These are phyloP conservation scores for Plebejus argus DNA, from an alignment of 2,888 invertebrate species.

Conservation along the genomic window DNA sequence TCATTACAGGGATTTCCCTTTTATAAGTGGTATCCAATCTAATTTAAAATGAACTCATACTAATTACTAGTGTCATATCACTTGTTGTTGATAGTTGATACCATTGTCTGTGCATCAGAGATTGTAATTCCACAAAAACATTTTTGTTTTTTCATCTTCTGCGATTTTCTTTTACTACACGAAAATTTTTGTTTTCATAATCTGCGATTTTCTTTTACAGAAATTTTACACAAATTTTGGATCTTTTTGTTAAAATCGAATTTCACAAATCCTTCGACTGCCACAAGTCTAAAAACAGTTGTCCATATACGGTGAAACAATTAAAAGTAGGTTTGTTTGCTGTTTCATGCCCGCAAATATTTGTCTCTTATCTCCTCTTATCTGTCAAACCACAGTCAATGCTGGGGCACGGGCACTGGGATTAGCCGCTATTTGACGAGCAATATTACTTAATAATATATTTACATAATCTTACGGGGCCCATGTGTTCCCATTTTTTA, in stretches of 20 bases:
- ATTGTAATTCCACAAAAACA: too few relatives aligned
- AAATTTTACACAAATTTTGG: background rate
- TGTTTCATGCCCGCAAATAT: slow-evolving; percentile 76
- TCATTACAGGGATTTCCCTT: background rate
- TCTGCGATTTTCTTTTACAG: too few relatives aligned
- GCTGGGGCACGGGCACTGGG: slow-evolving; percentile 66
- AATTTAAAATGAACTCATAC: too few relatives aligned
- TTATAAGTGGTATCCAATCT: background rate
- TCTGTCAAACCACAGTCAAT: slow-evolving; percentile 80
- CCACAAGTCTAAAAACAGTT: background rate
- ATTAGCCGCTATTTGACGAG: slow-evolving; percentile 33
- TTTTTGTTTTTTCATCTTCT: too few relatives aligned
- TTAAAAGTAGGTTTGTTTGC: slow-evolving; percentile 14
- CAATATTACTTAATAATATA: slow-evolving; percentile 27
- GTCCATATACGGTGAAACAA: slow-evolving; percentile 3
- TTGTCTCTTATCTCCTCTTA: slow-evolving; percentile 73
- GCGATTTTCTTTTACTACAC: too few relatives aligned
- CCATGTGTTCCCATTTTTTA: slow-evolving; percentile 13
- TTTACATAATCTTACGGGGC: slow-evolving; percentile 22
- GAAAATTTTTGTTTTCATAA: too few relatives aligned
- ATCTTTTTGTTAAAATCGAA: background rate
- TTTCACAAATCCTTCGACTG: background rate
- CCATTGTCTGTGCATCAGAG: too few relatives aligned
- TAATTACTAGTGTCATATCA: too few relatives aligned
- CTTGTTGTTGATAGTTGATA: too few relatives aligned